Evolutionary conservation across 1,140 invertebrate genomes (phyloP).

Genomic region (Myzus persicae): DNA sequence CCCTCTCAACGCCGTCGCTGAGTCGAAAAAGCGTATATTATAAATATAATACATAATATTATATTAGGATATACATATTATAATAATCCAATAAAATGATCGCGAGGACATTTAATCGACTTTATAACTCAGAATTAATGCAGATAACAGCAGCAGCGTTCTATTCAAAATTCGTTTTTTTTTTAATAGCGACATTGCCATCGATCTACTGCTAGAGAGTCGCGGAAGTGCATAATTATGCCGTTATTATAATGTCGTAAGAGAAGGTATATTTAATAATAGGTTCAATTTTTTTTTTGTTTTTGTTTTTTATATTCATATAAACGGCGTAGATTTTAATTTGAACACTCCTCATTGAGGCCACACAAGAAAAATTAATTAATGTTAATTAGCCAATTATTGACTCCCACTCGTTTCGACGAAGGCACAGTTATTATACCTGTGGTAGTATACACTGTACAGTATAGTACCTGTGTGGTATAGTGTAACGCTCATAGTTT

Average conservation of each 20-base stretch:
- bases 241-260: neutral
- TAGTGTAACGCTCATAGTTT: neutral
- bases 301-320: neutral
- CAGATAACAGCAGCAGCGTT: neutral
- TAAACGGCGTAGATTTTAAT: neutral
- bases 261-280: neutral
- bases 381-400: constrained; percentile 11
- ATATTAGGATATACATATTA: no score
- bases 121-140: neutral
- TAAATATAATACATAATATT: neutral
- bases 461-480: neutral
- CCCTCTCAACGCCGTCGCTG: neutral
- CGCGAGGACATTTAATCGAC: neutral
- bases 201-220: neutral
- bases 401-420: neutral
- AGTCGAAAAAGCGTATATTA: neutral
- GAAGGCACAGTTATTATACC: neutral
- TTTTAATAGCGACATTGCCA: neutral
- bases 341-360: neutral
- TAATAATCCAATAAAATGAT: neutral
- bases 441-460: no score
- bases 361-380: neutral
- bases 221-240: neutral
- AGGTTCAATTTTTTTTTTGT: neutral
- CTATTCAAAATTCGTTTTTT: neutral